phyloP scores from a whole-genome alignment of 2,797 vertebrate genomes.

The Chloroceryle amazona region DNA sequence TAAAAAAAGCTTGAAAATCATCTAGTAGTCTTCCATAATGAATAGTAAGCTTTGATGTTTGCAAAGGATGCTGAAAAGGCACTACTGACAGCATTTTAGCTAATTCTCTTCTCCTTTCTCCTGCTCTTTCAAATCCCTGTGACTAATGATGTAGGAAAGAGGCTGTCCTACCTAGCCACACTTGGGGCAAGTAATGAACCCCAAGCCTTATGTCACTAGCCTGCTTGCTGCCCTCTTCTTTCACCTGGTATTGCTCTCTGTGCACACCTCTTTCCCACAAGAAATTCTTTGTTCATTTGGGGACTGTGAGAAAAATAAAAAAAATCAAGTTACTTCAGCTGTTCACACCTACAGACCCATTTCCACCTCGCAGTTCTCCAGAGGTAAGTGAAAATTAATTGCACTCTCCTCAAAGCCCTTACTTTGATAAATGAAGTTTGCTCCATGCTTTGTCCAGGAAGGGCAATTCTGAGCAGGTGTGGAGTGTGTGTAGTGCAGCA shows the following conservation, averaged over 20 bases:
- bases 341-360: background rate
- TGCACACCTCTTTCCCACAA: background rate
- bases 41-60: background rate
- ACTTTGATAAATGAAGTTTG: conserved; percentile 28
- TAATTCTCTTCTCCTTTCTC: background rate
- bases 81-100: background rate
- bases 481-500: background rate
- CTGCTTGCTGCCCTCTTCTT: background rate
- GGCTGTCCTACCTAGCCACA: background rate
- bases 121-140: background rate
- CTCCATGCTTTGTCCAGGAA: background rate
- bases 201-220: background rate
- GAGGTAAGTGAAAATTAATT: conserved; percentile 46
- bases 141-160: background rate
- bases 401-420: background rate
- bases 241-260: background rate
- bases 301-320: background rate
- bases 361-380: conserved; percentile 9
- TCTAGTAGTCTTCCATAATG: background rate
- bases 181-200: background rate
- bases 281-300: background rate
- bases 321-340: conserved; percentile 17
- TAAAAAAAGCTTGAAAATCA: background rate
- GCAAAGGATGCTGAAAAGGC: background rate
- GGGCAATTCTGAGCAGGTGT: background rate